A percentile compares a stretch with the other conserved stretches of the same genome.
Conservation (phyloP, 1,140 invertebrate genomes). For the Acromyrmex charruanus region DNA sequence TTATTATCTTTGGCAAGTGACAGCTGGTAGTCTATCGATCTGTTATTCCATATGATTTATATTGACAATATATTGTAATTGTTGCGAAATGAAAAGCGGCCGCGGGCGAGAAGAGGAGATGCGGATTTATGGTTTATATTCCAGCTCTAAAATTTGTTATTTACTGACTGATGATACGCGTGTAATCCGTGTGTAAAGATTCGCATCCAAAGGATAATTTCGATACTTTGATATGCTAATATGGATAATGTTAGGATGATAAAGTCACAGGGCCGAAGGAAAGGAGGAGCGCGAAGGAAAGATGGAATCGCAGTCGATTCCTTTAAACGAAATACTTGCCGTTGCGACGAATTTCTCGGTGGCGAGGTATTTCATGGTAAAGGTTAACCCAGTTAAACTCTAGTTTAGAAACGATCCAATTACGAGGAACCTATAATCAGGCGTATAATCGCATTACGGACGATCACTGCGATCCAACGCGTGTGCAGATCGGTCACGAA, state of each 20-base stretch:
- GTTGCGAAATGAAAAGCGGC: constrained; percentile 48
- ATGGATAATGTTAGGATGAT: background rate
- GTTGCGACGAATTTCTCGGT: constrained; percentile 5
- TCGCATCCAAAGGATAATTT: background rate
- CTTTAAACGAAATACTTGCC: constrained; percentile 6
- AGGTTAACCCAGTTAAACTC: constrained; percentile 16
- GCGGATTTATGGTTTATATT: constrained; percentile 40
- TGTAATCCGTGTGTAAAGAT: background rate
- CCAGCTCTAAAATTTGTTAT: constrained; percentile 47
- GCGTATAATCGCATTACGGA: constrained; percentile 35
- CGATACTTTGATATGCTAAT: background rate
- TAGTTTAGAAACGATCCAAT: constrained; percentile 40
- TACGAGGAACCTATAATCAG: constrained; percentile 34
- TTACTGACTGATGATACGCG: constrained; percentile 16
- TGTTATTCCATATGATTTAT: constrained; percentile 64
- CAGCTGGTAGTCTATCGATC: constrained; percentile 41
- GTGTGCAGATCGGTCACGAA: constrained; percentile 9
- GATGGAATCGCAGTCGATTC: background rate
- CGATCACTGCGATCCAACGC: constrained; percentile 1
- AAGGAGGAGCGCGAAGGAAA: background rate
- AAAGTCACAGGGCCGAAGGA: background rate
- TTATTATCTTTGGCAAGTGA: constrained; percentile 54
- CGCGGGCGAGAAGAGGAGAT: constrained; percentile 20
- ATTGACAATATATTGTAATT: constrained; percentile 66
- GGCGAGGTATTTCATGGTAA: background rate